Conservation (phyloP, 2,113 vertebrate species). For the Isichthys henryi region DNA sequence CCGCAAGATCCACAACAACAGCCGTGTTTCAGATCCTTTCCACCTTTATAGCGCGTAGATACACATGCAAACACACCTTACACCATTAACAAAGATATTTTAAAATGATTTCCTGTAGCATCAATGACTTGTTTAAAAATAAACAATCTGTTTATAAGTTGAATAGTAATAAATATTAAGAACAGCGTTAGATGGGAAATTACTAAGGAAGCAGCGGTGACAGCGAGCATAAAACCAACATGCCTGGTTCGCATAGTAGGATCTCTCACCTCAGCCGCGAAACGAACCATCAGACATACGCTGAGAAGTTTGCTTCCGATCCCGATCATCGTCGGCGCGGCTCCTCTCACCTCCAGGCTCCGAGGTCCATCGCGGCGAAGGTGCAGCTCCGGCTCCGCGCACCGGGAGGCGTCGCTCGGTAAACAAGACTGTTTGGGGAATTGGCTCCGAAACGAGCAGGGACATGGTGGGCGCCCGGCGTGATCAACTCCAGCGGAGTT, state of each 20-base stretch:
- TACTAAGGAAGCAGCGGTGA: neutral
- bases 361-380: constrained; percentile 52
- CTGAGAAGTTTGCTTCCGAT: constrained; percentile 57
- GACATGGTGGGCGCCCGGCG: neutral
- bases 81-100: neutral
- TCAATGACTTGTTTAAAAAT: neutral
- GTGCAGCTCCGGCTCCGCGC: neutral
- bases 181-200: neutral
- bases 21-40: neutral
- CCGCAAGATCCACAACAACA: constrained; percentile 16
- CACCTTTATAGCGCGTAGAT: neutral
- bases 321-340: constrained; percentile 55
- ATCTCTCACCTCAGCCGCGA: constrained; percentile 54
- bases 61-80: neutral
- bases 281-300: constrained; percentile 52
- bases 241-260: neutral
- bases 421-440: constrained; percentile 17
- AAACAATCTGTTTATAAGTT: neutral
- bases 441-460: neutral
- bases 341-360: constrained; percentile 46
- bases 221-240: no score
- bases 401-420: neutral
- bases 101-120: neutral
- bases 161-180: neutral
- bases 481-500: neutral